Evolutionary conservation across 2,888 invertebrate genomes (phyloP).

Genomic region (Polydrusus cervinus): DNA sequence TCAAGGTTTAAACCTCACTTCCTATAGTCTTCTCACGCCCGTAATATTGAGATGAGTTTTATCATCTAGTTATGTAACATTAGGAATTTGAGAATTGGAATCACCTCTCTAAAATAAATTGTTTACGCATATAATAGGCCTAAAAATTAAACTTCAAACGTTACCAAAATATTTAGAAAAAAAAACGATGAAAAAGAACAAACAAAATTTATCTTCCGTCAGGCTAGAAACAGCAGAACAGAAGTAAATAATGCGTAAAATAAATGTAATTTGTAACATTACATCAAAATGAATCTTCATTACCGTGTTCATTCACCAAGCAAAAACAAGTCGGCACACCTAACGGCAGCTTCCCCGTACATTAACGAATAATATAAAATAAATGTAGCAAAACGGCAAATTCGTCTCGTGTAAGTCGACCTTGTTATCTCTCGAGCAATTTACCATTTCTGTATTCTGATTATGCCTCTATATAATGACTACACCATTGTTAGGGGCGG

Average conservation of each 20-base stretch:
- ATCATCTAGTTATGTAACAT: no score
- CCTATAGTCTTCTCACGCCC: no score
- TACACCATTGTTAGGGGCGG: conserved; percentile 71
- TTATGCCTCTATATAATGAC: conserved; percentile 71
- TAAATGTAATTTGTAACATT: conserved; percentile 39
- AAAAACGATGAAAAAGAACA: no score
- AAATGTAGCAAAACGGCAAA: conserved; percentile 53
- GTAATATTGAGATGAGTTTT: no score
- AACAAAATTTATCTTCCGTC: not conserved
- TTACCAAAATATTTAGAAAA: not conserved
- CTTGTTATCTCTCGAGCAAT: conserved; percentile 71
- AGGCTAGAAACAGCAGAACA: not conserved
- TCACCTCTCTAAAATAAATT: no score
- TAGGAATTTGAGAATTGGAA: no score
- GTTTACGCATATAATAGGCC: no score
- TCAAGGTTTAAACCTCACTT: no score
- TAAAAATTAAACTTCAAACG: not conserved
- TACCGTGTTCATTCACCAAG: conserved; percentile 38
- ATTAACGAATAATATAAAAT: conserved; percentile 52
- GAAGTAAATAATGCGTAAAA: conserved; percentile 36
- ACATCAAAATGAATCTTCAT: conserved; percentile 44
- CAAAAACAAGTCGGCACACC: conserved; percentile 41
- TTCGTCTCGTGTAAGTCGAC: conserved; percentile 65
- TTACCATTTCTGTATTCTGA: conserved; percentile 72
- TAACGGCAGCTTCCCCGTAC: conserved; percentile 34